These are phyloP conservation scores for Chelon labrosus DNA, from an alignment of 2,797 vertebrate genomes.

Conservation along the genomic window DNA sequence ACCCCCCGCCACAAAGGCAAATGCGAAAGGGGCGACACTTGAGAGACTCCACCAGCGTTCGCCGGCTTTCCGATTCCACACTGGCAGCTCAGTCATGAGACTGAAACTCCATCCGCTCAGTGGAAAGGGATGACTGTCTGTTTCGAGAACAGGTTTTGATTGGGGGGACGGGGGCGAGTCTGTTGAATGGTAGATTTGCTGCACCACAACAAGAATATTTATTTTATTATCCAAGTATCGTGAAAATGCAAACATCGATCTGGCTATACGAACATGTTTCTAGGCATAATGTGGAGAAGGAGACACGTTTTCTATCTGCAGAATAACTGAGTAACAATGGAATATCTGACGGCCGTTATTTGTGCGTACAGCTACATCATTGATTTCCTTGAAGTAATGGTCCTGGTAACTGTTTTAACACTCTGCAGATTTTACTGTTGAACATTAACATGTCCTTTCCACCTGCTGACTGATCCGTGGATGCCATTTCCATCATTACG, in stretches of 20 bases:
- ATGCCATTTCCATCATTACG: slow-evolving; percentile 59
- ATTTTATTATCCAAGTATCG: not conserved
- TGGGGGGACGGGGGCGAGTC: not conserved
- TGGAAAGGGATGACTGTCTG: slow-evolving; percentile 50
- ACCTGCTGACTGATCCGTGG: slow-evolving; percentile 62
- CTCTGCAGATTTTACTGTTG: slow-evolving; percentile 53
- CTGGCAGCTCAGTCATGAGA: slow-evolving; percentile 79
- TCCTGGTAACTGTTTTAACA: slow-evolving; percentile 61
- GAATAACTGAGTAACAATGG: not conserved
- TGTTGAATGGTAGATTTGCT: no score
- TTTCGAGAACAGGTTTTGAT: slow-evolving; percentile 37
- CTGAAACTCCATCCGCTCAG: slow-evolving; percentile 81
- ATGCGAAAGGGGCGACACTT: slow-evolving; percentile 49
- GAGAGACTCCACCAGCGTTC: slow-evolving; percentile 56
- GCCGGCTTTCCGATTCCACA: slow-evolving; percentile 69
- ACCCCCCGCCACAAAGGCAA: slow-evolving; percentile 54
- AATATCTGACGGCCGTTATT: not conserved
- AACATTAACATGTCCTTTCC: slow-evolving; percentile 72
- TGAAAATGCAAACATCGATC: no score
- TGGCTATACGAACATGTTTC: no score
- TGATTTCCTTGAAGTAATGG: slow-evolving; percentile 38
- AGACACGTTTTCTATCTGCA: not conserved
- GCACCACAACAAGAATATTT: slow-evolving; percentile 1
- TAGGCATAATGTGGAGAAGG: no score
- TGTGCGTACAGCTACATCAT: slow-evolving; percentile 8